Base-by-base conservation (phyloP, 2,888 invertebrate genomes). In the Noctua janthe region DNA sequence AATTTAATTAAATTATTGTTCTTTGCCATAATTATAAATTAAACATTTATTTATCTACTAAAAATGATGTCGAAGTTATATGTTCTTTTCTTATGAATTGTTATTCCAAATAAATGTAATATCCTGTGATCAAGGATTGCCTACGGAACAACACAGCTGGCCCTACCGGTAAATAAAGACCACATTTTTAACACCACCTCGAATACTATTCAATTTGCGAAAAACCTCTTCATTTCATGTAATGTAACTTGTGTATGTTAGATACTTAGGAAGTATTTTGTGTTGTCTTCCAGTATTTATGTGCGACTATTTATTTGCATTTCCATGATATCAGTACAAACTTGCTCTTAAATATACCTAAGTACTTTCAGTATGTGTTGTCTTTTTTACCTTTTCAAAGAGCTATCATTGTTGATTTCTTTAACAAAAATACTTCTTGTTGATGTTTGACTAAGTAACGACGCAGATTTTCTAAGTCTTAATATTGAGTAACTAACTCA, bases 281-380 rank as follows among this genome's bases (percentile, higher is more conserved):
- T 88, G 81, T 88, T 71, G 92, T 93, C 92, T 93, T 93, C 92
- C 92, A 89, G 79, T 90, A 83, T 89, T 88, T 77, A 82, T 78
- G 66, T 88, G 86, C 76, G 74, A 76, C 85, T 88, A 88, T 91
- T 90, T 89, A 88, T 85, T 87, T 92, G 91, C 90, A 91, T 93
- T 93, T 91, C 81, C 82, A 91, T 88, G 91, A 91, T 91, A 91
- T 88, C 89, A 94, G 94, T 95, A 94, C 94, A 94, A 94, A 94
- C 85, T 90, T 82, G 82, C 70, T 90, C 83, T 87, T 62, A 88
- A 91, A 91, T 91, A 91, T 89, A 89, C 84, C 67, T 71, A 81
- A 82, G 82, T 78, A 83, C 77, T 85, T 85, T 71, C 64, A 71
- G 64, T 64, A 70, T 49, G n/a, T 75, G 17, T 64, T 78, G 83